These are phyloP conservation scores for Tinea trinotella DNA, from an alignment of 2,888 invertebrate species.

Conservation along the genomic window DNA sequence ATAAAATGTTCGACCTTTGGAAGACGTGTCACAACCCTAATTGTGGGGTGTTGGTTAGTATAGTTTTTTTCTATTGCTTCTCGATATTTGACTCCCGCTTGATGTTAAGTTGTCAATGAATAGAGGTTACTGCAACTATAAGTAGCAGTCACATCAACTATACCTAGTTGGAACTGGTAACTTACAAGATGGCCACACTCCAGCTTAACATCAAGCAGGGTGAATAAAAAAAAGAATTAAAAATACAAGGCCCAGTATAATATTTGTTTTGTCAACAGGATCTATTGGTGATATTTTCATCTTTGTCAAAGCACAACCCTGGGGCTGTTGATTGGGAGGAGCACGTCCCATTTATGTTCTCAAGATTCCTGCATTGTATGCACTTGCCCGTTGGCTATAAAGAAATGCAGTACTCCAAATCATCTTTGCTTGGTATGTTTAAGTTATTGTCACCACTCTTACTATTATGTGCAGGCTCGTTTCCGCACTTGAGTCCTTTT, in stretches of 20 bases:
- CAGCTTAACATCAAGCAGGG: too few species aligned
- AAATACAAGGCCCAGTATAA: too few species aligned
- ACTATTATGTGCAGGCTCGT: too few species aligned
- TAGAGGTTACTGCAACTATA: too few species aligned
- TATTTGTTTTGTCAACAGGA: conserved; percentile 52
- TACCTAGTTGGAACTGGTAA: too few species aligned
- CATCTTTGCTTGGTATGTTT: conserved; percentile 57
- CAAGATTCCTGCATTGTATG: conserved; percentile 79
- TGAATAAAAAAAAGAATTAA: too few species aligned
- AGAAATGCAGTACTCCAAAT: conserved; percentile 72
- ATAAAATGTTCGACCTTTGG: conserved; percentile 85
- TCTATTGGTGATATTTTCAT: conserved; percentile 81
- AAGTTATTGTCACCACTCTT: too few species aligned
- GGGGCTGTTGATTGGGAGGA: conserved; percentile 92
- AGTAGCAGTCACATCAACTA: too few species aligned
- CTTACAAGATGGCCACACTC: too few species aligned
- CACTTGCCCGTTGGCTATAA: conserved; percentile 86
- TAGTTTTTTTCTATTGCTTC: not conserved
- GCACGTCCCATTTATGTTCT: conserved; percentile 83
- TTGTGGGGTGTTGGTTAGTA: conserved; percentile 61
- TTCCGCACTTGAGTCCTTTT: too few species aligned
- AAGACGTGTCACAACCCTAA: conserved; percentile 81
- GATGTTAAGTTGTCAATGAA: too few species aligned
- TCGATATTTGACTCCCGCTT: too few species aligned
- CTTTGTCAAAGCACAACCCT: conserved; percentile 80